These are phyloP conservation scores for Drosophila neonasuta DNA, from an alignment of 2,888 invertebrate genomes.

Conservation along the genomic window DNA sequence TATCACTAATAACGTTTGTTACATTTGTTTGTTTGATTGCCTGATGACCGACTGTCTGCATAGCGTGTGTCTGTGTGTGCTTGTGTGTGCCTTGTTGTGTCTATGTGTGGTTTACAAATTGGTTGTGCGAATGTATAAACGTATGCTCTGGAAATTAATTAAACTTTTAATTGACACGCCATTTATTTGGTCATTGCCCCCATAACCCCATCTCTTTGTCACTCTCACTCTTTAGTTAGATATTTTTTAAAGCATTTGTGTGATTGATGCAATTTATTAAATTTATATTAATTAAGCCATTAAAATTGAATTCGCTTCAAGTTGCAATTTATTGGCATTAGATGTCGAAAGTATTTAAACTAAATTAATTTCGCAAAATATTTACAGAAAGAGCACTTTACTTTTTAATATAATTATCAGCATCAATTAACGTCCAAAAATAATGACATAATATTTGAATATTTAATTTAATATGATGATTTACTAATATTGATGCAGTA, in stretches of 20 bases:
- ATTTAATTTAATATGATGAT: too few relatives aligned
- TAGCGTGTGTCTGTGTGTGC: conserved; percentile 9
- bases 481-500: too few relatives aligned
- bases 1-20: conserved; percentile 20
- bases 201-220: not conserved
- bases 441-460: too few relatives aligned
- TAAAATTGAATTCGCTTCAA: conserved; percentile 30
- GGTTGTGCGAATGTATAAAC: conserved; percentile 14
- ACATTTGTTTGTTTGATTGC: conserved; percentile 46
- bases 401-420: not conserved
- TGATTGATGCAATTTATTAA: conserved; percentile 46
- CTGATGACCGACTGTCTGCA: conserved; percentile 9
- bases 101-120: conserved; percentile 14
- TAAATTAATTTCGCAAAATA: not conserved
- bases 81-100: conserved; percentile 10
- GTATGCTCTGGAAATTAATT: conserved; percentile 61
- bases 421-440: too few relatives aligned
- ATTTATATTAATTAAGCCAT: conserved; percentile 52
- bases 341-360: conserved; percentile 1
- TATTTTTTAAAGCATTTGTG: conserved; percentile 17
- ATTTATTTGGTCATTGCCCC: conserved; percentile 50
- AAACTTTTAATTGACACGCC: conserved; percentile 70
- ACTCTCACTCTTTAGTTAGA: conserved; percentile 12
- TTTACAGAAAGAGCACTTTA: not conserved
- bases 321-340: conserved; percentile 5